A percentile compares a stretch with the other conserved stretches of the same genome.
These are phyloP conservation scores for Phenacoccus solenopsis DNA, from an alignment of 1,140 invertebrate species.

Conservation along the genomic window DNA sequence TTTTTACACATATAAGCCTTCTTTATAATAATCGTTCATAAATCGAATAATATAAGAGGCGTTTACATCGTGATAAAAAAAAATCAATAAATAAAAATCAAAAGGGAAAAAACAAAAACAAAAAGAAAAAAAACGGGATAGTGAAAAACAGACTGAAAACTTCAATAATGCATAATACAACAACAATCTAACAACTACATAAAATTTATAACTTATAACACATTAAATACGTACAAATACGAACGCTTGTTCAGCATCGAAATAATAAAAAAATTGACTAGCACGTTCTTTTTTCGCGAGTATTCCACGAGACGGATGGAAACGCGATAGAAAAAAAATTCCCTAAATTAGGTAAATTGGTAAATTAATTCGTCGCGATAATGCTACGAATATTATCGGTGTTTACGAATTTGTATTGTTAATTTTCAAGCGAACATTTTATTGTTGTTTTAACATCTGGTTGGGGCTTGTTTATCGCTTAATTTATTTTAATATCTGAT, in stretches of 20 bases:
- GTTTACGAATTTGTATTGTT: no score
- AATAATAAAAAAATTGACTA: constrained; percentile 12
- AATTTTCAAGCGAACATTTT: no score
- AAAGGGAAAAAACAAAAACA: neutral
- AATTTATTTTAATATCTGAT: no score
- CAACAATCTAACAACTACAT: constrained; percentile 9
- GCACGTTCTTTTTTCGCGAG: constrained; percentile 14
- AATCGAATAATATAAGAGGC: neutral
- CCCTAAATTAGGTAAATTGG: no score
- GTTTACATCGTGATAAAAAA: neutral
- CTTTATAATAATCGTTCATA: neutral
- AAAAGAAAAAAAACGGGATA: neutral
- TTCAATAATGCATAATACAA: neutral
- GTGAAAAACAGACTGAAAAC: constrained; percentile 8
- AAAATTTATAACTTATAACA: constrained; percentile 15
- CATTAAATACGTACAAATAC: constrained; percentile 11
- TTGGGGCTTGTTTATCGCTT: no score
- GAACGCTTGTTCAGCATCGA: constrained; percentile 13
- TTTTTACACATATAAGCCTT: neutral
- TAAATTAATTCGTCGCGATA: no score
- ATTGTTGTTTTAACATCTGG: no score
- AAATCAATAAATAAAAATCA: neutral
- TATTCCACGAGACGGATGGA: neutral
- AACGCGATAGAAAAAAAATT: no score
- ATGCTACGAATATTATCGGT: no score